Conservation (phyloP, 2,113 vertebrate species). For the Poicephalus gulielmi region DNA sequence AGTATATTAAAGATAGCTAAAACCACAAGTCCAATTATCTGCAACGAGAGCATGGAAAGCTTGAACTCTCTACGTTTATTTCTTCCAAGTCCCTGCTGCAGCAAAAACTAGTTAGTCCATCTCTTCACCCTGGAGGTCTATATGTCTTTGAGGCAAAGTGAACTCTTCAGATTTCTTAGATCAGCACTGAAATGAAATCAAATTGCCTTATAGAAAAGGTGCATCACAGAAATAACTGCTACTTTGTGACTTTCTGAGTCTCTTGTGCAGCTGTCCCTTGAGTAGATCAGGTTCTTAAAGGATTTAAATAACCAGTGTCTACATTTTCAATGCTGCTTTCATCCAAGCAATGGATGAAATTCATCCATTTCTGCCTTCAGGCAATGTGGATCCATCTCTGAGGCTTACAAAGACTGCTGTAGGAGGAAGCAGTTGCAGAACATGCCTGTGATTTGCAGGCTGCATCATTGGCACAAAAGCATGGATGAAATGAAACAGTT, state of each 20-base stretch:
- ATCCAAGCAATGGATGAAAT: neutral
- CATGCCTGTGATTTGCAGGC: neutral
- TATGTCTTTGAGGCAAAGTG: neutral
- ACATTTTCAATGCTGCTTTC: neutral
- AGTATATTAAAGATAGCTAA: neutral
- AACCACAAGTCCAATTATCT: neutral
- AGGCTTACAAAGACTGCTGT: neutral
- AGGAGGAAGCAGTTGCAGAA: neutral
- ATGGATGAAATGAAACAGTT: neutral
- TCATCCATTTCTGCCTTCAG: neutral
- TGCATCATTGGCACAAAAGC: neutral
- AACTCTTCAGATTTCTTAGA: neutral
- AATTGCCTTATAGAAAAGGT: neutral
- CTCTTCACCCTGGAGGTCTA: neutral
- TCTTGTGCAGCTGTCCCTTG: neutral
- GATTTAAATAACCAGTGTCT: neutral
- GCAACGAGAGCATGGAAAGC: neutral
- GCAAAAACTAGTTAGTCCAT: neutral
- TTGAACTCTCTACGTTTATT: neutral
- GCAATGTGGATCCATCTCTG: neutral
- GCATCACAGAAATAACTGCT: neutral
- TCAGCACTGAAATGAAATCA: neutral
- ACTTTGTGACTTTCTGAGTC: neutral
- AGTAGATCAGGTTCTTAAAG: neutral
- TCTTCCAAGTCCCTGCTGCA: neutral